Conservation (phyloP, 2,888 invertebrate genomes). For the Hybos culiciformis region DNA sequence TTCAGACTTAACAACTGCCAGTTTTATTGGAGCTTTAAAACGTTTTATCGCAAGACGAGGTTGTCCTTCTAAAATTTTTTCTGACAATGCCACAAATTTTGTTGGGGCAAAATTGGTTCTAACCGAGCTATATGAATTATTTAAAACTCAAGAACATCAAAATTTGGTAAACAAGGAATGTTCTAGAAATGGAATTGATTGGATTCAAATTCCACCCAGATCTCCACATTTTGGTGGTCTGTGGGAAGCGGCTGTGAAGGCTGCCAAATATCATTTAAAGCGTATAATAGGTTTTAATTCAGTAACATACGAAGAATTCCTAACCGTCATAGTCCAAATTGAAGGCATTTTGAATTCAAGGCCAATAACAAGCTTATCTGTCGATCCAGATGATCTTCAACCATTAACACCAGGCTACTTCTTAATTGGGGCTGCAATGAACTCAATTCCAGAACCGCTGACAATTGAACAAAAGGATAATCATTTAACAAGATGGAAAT, state of each 20-base stretch:
- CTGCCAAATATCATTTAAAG: conserved; percentile 3
- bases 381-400: conserved; percentile 7
- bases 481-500: too few relatives aligned
- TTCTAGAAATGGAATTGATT: too few relatives aligned
- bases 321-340: conserved; percentile 6
- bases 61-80: too few relatives aligned
- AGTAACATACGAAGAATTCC: conserved; percentile 7
- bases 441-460: conserved; percentile 1
- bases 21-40: too few relatives aligned
- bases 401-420: conserved; percentile 7
- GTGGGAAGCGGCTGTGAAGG: conserved; percentile 5
- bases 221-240: conserved; percentile 6
- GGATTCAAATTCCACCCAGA: conserved; percentile 5
- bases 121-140: too few relatives aligned
- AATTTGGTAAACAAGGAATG: too few relatives aligned
- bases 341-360: conserved; percentile 8
- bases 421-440: conserved; percentile 4
- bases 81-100: too few relatives aligned
- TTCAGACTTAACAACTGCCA: too few relatives aligned
- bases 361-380: conserved; percentile 2
- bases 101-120: background rate
- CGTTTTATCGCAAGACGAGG: too few relatives aligned
- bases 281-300: too few relatives aligned
- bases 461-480: too few relatives aligned
- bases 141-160: too few relatives aligned